Evolutionary conservation across 2,113 vertebrate species (phyloP).

Genomic region (Ochotona curzoniae): DNA sequence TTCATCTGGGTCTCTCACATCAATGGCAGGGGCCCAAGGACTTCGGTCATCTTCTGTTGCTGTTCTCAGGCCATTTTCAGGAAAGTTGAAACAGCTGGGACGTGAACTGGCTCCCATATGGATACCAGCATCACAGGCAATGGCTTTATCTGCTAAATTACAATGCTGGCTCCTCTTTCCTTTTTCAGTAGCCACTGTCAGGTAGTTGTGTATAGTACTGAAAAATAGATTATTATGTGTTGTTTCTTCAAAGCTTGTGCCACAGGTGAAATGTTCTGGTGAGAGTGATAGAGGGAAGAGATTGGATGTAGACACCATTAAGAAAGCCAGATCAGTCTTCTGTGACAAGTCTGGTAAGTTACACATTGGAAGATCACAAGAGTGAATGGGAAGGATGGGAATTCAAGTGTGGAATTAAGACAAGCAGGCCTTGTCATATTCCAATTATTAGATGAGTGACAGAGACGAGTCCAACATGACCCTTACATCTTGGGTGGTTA

Average conservation of each 20-base stretch:
- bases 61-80: too few species aligned
- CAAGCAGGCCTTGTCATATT: not conserved
- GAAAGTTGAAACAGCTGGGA: too few species aligned
- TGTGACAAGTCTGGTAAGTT: not conserved
- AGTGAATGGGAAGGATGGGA: not conserved
- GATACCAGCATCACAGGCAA: too few species aligned
- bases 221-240: too few species aligned
- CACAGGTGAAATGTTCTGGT: not conserved
- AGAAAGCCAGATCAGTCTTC: not conserved
- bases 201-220: too few species aligned
- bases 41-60: too few species aligned
- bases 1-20: too few species aligned
- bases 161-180: too few species aligned
- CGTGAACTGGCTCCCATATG: too few species aligned
- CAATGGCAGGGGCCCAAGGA: too few species aligned
- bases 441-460: not conserved
- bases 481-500: not conserved
- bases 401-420: not conserved
- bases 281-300: not conserved
- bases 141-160: too few species aligned
- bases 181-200: too few species aligned
- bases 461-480: not conserved
- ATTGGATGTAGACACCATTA: not conserved
- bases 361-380: not conserved
- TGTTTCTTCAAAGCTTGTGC: not conserved